phyloP scores from a whole-genome alignment of 1,140 invertebrate species.

The Halotydeus destructor region DNA sequence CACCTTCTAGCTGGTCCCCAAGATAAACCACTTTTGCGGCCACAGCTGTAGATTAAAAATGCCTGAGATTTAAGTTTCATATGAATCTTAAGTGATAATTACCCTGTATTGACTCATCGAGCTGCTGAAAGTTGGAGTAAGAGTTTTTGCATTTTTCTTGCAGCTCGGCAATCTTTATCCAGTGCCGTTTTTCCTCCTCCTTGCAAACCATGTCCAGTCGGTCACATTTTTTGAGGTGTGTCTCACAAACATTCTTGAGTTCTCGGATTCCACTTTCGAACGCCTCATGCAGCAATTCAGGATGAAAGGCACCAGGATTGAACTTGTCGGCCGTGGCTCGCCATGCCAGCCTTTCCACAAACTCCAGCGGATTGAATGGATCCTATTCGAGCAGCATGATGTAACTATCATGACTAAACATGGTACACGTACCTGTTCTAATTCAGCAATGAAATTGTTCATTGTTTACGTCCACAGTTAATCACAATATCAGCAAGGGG shows the following conservation, averaged over 20 bases:
- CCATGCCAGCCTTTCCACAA: slow-evolving; percentile 89
- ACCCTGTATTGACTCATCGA: slow-evolving; percentile 90
- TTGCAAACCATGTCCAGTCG: slow-evolving; percentile 54
- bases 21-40: slow-evolving; percentile 92
- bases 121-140: slow-evolving; percentile 64
- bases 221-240: slow-evolving; percentile 51
- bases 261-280: slow-evolving; percentile 68
- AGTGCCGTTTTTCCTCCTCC: slow-evolving; percentile 67
- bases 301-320: slow-evolving; percentile 35
- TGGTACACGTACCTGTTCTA: too few species aligned
- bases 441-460: not conserved
- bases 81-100: too few species aligned
- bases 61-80: too few species aligned
- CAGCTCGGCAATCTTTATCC: slow-evolving; percentile 52
- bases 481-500: too few species aligned
- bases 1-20: slow-evolving; percentile 88
- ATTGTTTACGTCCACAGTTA: too few species aligned
- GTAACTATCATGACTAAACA: too few species aligned
- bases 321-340: slow-evolving; percentile 52
- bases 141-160: slow-evolving; percentile 68
- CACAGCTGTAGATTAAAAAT: too few species aligned
- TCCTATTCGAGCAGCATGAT: slow-evolving; percentile 33
- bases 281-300: slow-evolving; percentile 48
- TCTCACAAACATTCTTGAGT: slow-evolving; percentile 16
- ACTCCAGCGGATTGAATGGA: slow-evolving; percentile 87